These are phyloP conservation scores for Cyphomyrus plagiostoma DNA, from an alignment of 2,113 vertebrate species.

Conservation along the genomic window DNA sequence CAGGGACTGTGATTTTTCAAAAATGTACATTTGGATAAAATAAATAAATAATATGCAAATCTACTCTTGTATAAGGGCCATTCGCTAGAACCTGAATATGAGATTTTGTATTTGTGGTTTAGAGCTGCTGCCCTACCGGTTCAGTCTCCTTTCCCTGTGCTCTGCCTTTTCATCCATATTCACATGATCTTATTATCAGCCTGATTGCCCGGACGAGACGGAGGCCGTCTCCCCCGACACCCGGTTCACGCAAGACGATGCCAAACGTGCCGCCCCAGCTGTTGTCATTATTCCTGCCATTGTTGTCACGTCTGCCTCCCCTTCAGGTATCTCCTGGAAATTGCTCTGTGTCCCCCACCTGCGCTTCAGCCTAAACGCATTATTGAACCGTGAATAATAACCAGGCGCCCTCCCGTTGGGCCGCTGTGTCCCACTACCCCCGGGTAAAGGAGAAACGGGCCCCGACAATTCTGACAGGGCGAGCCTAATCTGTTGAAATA, in stretches of 20 bases:
- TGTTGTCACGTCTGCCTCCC: slow-evolving; percentile 21
- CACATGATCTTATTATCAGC: background rate
- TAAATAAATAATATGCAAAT: background rate
- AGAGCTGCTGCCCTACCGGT: background rate
- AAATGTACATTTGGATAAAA: background rate
- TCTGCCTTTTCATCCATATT: background rate
- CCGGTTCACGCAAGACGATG: background rate
- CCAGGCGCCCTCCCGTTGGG: background rate
- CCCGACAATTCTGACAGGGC: slow-evolving; percentile 20
- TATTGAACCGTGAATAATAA: slow-evolving; percentile 32
- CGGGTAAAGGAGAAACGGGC: slow-evolving; percentile 22
- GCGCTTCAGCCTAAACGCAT: slow-evolving; percentile 15
- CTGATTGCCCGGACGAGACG: background rate
- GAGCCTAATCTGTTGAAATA: slow-evolving; percentile 40
- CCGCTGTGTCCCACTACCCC: slow-evolving; percentile 17
- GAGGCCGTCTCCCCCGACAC: background rate
- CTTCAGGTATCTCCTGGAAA: background rate
- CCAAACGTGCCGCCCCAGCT: background rate
- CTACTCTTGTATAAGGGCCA: background rate
- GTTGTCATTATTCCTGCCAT: slow-evolving; percentile 20
- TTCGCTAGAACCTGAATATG: background rate
- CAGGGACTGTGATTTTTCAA: background rate
- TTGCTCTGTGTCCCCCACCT: slow-evolving; percentile 16
- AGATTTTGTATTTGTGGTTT: background rate
- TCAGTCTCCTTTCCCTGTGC: background rate